Evolutionary conservation across 1,140 invertebrate species (phyloP).

Genomic region (Drosophila serrata): DNA sequence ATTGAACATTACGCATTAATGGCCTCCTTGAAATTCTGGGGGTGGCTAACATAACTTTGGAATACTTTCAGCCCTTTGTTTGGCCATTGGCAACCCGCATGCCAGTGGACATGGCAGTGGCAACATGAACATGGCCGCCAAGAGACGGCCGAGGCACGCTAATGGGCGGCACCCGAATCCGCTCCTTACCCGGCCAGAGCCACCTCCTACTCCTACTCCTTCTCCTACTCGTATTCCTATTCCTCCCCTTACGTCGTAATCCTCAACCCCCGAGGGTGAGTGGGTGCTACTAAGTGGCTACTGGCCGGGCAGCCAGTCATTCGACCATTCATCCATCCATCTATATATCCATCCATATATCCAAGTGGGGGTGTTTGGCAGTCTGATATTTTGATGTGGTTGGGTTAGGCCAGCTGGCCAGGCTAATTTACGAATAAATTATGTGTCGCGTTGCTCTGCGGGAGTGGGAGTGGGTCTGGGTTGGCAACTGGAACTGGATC

Average conservation of each 20-base stretch:
- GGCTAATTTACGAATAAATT: conserved; percentile 73
- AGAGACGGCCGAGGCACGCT: conserved; percentile 44
- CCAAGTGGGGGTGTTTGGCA: conserved; percentile 39
- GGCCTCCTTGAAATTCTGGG: neutral
- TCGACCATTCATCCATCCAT: conserved; percentile 24
- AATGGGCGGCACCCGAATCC: conserved; percentile 59
- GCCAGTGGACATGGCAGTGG: conserved; percentile 39
- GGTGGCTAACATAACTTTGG: conserved; percentile 13
- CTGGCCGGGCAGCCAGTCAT: conserved; percentile 36
- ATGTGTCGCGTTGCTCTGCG: conserved; percentile 42
- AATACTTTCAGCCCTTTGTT: conserved; percentile 26
- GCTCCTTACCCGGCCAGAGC: conserved; percentile 11
- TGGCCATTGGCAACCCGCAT: conserved; percentile 31
- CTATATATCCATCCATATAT: conserved; percentile 24
- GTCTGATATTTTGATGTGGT: conserved; percentile 54
- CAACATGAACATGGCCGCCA: conserved; percentile 67
- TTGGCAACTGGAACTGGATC: conserved; percentile 4
- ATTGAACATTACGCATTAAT: conserved; percentile 29
- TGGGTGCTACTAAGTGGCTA: conserved; percentile 59
- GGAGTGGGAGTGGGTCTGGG: conserved; percentile 25
- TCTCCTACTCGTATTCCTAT: neutral
- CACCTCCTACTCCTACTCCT: neutral
- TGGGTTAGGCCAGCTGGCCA: conserved; percentile 63
- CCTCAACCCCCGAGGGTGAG: conserved; percentile 36
- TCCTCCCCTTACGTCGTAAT: neutral